These are phyloP conservation scores for Polypterus senegalus DNA, from an alignment of 2,113 vertebrate species.

Conservation along the genomic window DNA sequence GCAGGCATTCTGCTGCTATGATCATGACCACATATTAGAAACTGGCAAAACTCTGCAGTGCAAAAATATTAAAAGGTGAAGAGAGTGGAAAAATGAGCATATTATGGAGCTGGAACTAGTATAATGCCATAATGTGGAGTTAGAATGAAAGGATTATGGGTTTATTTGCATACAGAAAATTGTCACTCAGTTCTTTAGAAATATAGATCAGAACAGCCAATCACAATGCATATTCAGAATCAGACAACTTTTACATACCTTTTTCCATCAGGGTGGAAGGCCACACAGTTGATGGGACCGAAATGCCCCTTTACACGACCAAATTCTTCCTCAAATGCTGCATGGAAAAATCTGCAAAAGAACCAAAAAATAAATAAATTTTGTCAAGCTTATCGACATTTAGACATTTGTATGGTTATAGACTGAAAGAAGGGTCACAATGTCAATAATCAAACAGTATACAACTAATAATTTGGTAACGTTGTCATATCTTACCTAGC, in stretches of 20 bases:
- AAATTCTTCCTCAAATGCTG: constrained; percentile 93
- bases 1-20: too few species aligned
- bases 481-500: constrained; percentile 64
- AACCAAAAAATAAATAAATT: too few species aligned
- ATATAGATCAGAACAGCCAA: background rate
- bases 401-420: background rate
- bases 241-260: constrained; percentile 47
- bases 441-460: background rate
- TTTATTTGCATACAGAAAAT: background rate
- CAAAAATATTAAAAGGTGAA: too few species aligned
- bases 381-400: too few species aligned
- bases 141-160: background rate
- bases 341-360: constrained; percentile 77
- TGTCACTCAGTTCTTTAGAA: background rate
- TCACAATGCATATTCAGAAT: too few species aligned
- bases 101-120: too few species aligned
- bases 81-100: too few species aligned
- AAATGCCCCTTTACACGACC: constrained; percentile 95
- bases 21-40: too few species aligned
- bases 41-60: too few species aligned
- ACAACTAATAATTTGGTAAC: background rate
- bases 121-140: too few species aligned
- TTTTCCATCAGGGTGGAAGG: constrained; percentile 92
- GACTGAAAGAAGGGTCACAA: too few species aligned
- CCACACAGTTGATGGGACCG: constrained; percentile 91